Percentiles rank a stretch among this genome's conserved stretches.
phyloP scores from a whole-genome alignment of 1,140 invertebrate species.

The Cataglyphis hispanica region DNA sequence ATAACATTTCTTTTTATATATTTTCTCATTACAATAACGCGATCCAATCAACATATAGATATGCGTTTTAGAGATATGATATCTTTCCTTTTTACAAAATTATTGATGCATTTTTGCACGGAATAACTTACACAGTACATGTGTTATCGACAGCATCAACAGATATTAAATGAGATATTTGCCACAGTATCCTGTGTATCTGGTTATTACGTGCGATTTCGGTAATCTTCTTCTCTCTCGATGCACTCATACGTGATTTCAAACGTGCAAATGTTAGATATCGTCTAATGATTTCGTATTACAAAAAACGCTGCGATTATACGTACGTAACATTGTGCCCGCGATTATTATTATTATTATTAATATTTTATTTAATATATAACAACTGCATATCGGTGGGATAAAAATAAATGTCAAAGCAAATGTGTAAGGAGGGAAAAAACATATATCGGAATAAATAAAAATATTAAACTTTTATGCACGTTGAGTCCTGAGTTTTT shows the following conservation, averaged over 20 bases:
- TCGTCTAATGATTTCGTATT: not conserved
- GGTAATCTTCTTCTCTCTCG: not conserved
- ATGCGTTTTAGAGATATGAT: not conserved
- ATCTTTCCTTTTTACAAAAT: slow-evolving; percentile 9
- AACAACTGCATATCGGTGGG: not conserved
- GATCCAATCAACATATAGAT: not conserved
- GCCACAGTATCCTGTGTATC: not conserved
- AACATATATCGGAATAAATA: not conserved
- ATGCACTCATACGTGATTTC: slow-evolving; percentile 36
- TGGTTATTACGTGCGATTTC: slow-evolving; percentile 26
- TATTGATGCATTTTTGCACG: slow-evolving; percentile 48
- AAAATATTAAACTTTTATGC: not conserved
- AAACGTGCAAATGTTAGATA: not conserved
- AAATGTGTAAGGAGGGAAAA: not conserved
- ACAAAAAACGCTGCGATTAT: not conserved
- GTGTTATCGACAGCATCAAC: slow-evolving; percentile 1
- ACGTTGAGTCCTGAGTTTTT: not conserved
- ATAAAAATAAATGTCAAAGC: not conserved
- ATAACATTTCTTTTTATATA: not conserved
- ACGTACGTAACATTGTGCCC: not conserved
- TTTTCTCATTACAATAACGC: no score
- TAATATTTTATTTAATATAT: not conserved
- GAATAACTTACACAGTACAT: not conserved
- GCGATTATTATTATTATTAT: not conserved
- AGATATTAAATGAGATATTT: slow-evolving; percentile 16